Evolutionary conservation across 2,888 invertebrate species (phyloP).

Genomic region (Apotomis capreana): DNA sequence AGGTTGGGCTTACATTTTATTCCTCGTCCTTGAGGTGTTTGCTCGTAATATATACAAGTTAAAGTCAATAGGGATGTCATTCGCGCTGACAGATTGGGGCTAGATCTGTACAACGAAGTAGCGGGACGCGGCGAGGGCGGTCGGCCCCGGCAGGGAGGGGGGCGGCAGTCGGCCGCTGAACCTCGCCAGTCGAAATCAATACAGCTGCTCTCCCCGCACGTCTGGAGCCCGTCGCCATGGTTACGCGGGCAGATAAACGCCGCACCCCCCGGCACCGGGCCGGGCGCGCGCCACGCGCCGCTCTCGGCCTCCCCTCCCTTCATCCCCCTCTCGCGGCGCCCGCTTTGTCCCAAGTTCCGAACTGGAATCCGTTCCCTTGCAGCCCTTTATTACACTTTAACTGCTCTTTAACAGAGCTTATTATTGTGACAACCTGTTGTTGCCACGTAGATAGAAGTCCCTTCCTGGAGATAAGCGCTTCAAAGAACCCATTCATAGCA

Average conservation of each 20-base stretch:
- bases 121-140: conserved; percentile 46
- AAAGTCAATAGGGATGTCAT: conserved; percentile 26
- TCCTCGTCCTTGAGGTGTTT: neutral
- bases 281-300: conserved; percentile 45
- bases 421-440: conserved; percentile 60
- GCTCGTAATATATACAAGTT: conserved; percentile 13
- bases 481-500: neutral
- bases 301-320: conserved; percentile 30
- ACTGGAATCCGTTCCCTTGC: conserved; percentile 25
- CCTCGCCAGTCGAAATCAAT: conserved; percentile 81
- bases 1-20: neutral
- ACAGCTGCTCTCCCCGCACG: conserved; percentile 83
- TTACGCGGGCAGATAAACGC: conserved; percentile 68
- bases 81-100: conserved; percentile 36
- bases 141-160: conserved; percentile 56
- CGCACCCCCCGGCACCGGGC: conserved; percentile 46
- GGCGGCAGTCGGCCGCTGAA: conserved; percentile 72
- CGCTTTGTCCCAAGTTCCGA: conserved; percentile 37
- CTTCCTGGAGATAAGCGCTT: conserved; percentile 10
- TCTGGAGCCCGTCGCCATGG: conserved; percentile 76
- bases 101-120: conserved; percentile 46
- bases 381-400: conserved; percentile 50
- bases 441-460: conserved; percentile 48
- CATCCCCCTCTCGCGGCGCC: conserved; percentile 20
- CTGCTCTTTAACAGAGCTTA: conserved; percentile 47